These are phyloP conservation scores for Cololabis saira DNA, from an alignment of 2,113 vertebrate species.

Conservation along the genomic window DNA sequence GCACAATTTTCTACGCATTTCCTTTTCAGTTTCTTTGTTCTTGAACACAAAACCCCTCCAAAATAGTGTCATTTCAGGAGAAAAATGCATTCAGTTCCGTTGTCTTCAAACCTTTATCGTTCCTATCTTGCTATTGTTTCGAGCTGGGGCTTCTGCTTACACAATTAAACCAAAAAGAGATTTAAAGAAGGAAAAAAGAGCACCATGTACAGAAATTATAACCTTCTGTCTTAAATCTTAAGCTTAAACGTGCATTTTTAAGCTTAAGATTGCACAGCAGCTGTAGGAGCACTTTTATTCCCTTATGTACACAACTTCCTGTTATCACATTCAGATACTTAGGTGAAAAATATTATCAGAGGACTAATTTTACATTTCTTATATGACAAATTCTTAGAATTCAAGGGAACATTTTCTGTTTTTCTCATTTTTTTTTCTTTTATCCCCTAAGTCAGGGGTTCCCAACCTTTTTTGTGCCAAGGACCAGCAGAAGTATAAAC, in stretches of 20 bases:
- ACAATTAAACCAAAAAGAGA: background rate
- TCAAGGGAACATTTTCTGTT: too few relatives aligned
- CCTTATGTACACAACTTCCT: background rate
- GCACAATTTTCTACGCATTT: constrained; percentile 16
- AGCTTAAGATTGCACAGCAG: constrained; percentile 16
- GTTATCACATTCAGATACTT: background rate
- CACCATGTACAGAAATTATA: background rate
- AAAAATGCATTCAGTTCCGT: constrained; percentile 11
- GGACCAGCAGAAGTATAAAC: too few relatives aligned
- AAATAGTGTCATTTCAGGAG: constrained; percentile 9
- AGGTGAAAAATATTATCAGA: background rate
- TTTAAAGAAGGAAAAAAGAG: background rate
- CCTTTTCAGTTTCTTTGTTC: constrained; percentile 11
- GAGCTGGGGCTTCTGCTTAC: background rate
- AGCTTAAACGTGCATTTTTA: constrained; percentile 10
- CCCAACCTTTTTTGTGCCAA: too few relatives aligned
- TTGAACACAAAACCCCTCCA: constrained; percentile 1
- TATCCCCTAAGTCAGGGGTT: too few relatives aligned
- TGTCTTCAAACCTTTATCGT: constrained; percentile 18
- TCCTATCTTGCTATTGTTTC: constrained; percentile 17
- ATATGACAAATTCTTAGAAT: too few relatives aligned
- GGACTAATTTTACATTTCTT: too few relatives aligned
- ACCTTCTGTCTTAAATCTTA: constrained; percentile 1
- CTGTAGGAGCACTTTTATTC: background rate
- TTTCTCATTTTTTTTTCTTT: too few relatives aligned